Base-by-base conservation (phyloP, 2,888 invertebrate species). In the Neoascia interrupta region DNA sequence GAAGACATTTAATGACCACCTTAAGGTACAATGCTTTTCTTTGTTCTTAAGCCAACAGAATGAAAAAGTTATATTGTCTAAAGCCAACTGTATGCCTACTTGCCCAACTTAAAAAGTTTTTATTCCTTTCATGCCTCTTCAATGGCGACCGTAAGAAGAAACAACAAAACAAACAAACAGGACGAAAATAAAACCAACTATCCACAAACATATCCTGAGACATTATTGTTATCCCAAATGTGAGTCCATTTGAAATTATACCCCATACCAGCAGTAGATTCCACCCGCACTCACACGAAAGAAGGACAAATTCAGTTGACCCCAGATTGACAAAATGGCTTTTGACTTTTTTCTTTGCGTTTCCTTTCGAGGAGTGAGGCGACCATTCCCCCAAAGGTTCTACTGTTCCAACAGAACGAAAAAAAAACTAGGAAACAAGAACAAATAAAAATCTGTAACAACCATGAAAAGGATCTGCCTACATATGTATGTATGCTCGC, bases 401-500 rank as follows among this genome's bases (percentile, higher is more conserved):
- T 6, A n/a, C n/a, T 31, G 31, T 2, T 31, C 10, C 8, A n/a
- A 6, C n/a, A 31, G 4, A n/a, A 31, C 31, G 31, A 31, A 31
- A 31, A 31, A 4, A 31, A 31, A 31, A 6, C 4, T 6, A 6
- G 3, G 4, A n/a, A 31, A 31, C 4, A 6, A 34, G 45, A 81
- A 82, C 75, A 80, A 83, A 79, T 79, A 79, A 68, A 73, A 79
- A 68, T 76, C 68, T 82, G 79, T 79, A 79, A 79, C 66, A 73
- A 49, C 73, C 49, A 73, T 73, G 79, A 79, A 73, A 79, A 56
- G 73, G 79, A 79, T 79, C 73, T 73, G 79, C 79, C 66, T 79
- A 61, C 68, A 61, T 47, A 47, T 63, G 41, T 51, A 63, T 15
- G 60, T n/a, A n/a, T n/a, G n/a, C n/a, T 31, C 26, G 31, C 31